These are phyloP conservation scores for Podocnemis expansa DNA, from an alignment of 2,113 vertebrate genomes.

Conservation along the genomic window DNA sequence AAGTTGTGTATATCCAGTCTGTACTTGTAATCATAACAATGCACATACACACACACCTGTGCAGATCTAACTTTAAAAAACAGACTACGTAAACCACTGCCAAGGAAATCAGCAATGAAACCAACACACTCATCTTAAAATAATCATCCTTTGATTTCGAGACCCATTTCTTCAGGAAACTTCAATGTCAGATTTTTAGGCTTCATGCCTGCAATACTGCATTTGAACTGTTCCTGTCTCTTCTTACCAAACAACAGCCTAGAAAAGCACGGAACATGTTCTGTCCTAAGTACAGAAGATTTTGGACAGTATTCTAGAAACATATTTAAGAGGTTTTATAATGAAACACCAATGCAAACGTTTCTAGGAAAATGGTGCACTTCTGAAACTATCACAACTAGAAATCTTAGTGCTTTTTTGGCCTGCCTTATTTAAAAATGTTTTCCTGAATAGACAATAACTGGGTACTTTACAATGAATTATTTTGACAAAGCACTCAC, in stretches of 20 bases:
- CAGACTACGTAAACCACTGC: background rate
- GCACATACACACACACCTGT: background rate
- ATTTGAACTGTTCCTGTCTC: background rate
- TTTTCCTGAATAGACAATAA: background rate
- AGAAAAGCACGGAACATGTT: background rate
- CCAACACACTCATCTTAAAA: constrained; percentile 1
- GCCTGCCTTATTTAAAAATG: background rate
- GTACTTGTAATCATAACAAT: background rate
- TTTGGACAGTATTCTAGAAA: background rate
- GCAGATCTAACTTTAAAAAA: constrained; percentile 20
- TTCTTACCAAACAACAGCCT: background rate
- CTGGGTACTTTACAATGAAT: background rate
- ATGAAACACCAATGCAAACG: background rate
- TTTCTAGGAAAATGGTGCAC: background rate
- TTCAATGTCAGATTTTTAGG: too few relatives aligned
- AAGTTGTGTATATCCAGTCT: constrained; percentile 9
- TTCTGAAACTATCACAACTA: background rate
- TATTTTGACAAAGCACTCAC: background rate
- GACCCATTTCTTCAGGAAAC: background rate
- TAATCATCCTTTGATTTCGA: background rate
- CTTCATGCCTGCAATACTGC: background rate
- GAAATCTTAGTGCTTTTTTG: background rate
- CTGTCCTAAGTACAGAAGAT: background rate
- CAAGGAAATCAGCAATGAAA: constrained; percentile 31
- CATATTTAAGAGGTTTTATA: background rate